Evolutionary conservation across 2,888 invertebrate genomes (phyloP).

Genomic region (Drosophila pegasa): DNA sequence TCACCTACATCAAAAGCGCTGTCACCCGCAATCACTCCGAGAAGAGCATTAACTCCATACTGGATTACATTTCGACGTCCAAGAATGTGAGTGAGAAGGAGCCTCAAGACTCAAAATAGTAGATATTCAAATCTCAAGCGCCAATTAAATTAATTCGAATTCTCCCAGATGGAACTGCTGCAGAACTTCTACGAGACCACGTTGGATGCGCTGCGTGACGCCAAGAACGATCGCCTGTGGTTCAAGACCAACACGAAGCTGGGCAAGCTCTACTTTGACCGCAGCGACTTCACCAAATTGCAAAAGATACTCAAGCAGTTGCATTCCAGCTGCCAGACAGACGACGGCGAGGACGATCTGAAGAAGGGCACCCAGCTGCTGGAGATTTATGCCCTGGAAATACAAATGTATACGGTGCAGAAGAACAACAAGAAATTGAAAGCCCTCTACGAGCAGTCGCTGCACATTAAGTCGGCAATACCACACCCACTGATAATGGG

Average conservation of each 20-base stretch:
- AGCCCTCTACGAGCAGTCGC: constrained; percentile 97
- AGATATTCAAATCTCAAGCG: too few relatives aligned
- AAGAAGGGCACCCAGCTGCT: constrained; percentile 99
- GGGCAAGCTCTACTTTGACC: constrained; percentile 98
- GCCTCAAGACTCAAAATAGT: too few relatives aligned
- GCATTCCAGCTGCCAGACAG: constrained; percentile 98
- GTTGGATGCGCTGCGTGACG: constrained; percentile 96
- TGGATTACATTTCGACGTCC: constrained; percentile 99
- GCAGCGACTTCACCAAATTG: constrained; percentile 96
- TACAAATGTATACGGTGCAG: constrained; percentile 99
- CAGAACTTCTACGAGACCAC: constrained; percentile 99
- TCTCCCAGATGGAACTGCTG: constrained; percentile 94
- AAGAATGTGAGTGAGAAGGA: constrained; percentile 94
- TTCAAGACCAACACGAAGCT: constrained; percentile 99
- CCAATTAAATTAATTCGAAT: too few relatives aligned
- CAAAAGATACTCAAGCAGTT: constrained; percentile 98
- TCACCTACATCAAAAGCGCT: constrained; percentile 99
- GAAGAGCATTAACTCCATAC: constrained; percentile 99
- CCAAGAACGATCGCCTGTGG: constrained; percentile 99
- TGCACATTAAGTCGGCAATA: constrained; percentile 99
- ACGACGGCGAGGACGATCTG: constrained; percentile 98
- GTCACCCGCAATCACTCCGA: constrained; percentile 99
- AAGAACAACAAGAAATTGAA: constrained; percentile 99
- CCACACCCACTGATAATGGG: constrained; percentile 99
- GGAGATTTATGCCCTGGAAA: constrained; percentile 99